These are phyloP conservation scores for Ferdinandea cuprea DNA, from an alignment of 2,888 invertebrate species.

Conservation along the genomic window DNA sequence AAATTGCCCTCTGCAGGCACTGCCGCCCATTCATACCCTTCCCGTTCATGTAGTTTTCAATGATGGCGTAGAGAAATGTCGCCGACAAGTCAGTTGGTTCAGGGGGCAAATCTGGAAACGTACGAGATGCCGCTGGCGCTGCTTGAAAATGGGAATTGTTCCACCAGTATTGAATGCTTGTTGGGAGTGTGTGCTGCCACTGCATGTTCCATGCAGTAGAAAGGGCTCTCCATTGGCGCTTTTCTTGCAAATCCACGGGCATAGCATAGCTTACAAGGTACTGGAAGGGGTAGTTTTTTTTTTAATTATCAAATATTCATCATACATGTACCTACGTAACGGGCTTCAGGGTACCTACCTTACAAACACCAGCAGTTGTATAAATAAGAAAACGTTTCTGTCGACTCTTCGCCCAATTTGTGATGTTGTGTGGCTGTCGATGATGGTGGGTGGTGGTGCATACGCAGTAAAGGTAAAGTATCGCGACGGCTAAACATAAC, in stretches of 20 bases:
- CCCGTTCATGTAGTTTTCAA: constrained; percentile 56
- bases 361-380: neutral
- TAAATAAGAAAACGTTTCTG: constrained; percentile 41
- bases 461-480: constrained; percentile 1
- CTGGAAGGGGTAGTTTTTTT: neutral
- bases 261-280: constrained; percentile 6
- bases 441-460: neutral
- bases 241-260: constrained; percentile 35
- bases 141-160: constrained; percentile 34
- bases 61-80: constrained; percentile 42
- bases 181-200: constrained; percentile 39
- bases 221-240: constrained; percentile 13
- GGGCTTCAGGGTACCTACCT: constrained; percentile 2
- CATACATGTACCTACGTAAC: too few species aligned
- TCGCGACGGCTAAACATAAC: neutral
- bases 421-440: neutral
- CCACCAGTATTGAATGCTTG: constrained; percentile 1
- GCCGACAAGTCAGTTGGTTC: constrained; percentile 38
- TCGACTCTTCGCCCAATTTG: constrained; percentile 23
- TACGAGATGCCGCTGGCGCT: neutral
- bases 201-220: constrained; percentile 35
- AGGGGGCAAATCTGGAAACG: neutral
- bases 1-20: constrained; percentile 61
- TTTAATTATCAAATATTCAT: neutral
- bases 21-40: constrained; percentile 51